These are phyloP conservation scores for Parambassis ranga DNA, from an alignment of 2,797 vertebrate genomes.

Conservation along the genomic window DNA sequence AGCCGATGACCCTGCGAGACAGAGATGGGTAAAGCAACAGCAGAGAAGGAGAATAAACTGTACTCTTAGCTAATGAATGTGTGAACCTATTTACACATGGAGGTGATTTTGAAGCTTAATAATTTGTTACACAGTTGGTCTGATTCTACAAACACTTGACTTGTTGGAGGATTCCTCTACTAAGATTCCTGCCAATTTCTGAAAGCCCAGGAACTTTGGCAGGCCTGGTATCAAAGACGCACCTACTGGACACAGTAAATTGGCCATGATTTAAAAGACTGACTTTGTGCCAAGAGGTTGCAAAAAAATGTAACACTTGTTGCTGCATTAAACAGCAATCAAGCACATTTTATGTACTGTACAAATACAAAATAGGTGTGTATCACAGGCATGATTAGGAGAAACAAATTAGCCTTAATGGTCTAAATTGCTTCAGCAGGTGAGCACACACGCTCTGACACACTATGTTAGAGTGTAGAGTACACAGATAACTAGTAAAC, in stretches of 20 bases:
- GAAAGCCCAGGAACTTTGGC: not conserved
- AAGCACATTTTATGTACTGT: not conserved
- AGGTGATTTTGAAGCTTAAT: too few relatives aligned
- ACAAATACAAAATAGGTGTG: slow-evolving; percentile 10
- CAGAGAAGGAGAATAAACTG: not conserved
- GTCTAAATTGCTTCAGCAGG: slow-evolving; percentile 32
- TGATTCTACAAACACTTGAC: not conserved
- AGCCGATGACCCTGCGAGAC: slow-evolving; percentile 13
- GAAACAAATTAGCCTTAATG: slow-evolving; percentile 23
- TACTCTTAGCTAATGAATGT: not conserved
- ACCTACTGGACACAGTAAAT: slow-evolving; percentile 30
- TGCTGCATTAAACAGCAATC: not conserved
- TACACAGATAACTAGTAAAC: too few relatives aligned
- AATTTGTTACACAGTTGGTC: too few relatives aligned
- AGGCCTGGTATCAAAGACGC: slow-evolving; percentile 17
- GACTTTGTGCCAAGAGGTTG: slow-evolving; percentile 6
- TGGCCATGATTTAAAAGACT: slow-evolving; percentile 11
- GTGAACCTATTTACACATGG: too few relatives aligned
- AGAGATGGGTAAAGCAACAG: slow-evolving; percentile 4
- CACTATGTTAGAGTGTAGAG: too few relatives aligned
- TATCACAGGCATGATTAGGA: slow-evolving; percentile 16
- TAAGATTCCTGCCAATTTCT: slow-evolving; percentile 3
- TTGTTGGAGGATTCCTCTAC: not conserved
- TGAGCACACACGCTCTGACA: not conserved
- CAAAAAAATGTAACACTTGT: slow-evolving; percentile 8